Evolutionary conservation across 2,113 vertebrate species (phyloP).

Genomic region (Aleadryas rufinucha): DNA sequence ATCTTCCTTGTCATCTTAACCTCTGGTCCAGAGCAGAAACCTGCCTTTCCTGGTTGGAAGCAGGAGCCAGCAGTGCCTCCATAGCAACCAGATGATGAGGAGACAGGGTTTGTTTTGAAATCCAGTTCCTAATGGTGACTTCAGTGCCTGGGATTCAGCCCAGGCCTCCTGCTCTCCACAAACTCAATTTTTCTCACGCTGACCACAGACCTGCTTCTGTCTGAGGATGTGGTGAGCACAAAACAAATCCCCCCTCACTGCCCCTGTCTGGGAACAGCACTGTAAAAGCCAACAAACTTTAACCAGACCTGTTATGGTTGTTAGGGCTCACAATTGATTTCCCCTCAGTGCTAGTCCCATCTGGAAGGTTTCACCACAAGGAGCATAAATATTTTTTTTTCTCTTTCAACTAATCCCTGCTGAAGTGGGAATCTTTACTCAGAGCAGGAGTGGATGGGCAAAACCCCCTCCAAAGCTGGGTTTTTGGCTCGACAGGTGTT

Average conservation of each 20-base stretch:
- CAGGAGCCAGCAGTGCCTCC: constrained; percentile 25
- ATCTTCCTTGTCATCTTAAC: not conserved
- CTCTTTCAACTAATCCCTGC: not conserved
- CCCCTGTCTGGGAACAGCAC: not conserved
- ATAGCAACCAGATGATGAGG: constrained; percentile 40
- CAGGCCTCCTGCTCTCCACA: not conserved
- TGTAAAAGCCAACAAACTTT: not conserved
- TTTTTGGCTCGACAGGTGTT: not conserved
- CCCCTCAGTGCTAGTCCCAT: not conserved
- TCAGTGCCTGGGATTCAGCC: not conserved
- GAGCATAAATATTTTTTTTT: not conserved
- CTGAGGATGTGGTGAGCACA: not conserved
- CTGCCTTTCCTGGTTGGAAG: not conserved
- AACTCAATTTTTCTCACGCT: not conserved
- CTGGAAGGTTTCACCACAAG: constrained; percentile 39
- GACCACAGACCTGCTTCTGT: not conserved
- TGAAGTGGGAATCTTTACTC: not conserved
- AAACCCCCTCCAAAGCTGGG: not conserved
- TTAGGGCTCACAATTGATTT: constrained; percentile 32
- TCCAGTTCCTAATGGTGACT: not conserved
- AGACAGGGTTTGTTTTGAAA: not conserved
- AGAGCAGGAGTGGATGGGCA: not conserved
- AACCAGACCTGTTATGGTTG: not conserved
- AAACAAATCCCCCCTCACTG: not conserved
- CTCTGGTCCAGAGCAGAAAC: not conserved